Evolutionary conservation across 2,113 vertebrate genomes (phyloP).

Genomic region (Carlito syrichta): DNA sequence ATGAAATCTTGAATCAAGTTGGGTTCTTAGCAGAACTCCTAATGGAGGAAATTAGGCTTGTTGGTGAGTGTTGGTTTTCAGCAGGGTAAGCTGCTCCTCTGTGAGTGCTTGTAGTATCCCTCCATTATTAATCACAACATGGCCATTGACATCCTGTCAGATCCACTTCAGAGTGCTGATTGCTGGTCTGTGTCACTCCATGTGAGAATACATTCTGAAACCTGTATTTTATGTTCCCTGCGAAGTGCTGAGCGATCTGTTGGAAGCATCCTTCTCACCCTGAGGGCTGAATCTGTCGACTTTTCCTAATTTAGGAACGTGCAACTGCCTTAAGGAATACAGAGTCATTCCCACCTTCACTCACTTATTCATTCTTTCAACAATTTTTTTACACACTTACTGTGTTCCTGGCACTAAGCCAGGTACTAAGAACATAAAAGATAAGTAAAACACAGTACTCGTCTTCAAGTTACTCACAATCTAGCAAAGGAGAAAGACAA

Average conservation of each 20-base stretch:
- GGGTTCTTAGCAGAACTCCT: background rate
- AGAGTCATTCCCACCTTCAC: background rate
- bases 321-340: background rate
- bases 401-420: background rate
- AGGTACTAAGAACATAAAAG: background rate
- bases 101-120: background rate
- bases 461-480: background rate
- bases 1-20: background rate
- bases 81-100: background rate
- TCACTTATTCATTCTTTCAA: background rate
- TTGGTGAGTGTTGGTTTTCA: background rate
- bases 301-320: background rate
- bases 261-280: background rate
- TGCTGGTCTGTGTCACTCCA: background rate
- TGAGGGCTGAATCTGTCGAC: background rate
- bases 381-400: background rate
- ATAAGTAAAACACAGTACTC: background rate
- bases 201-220: background rate
- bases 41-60: background rate
- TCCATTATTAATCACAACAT: background rate
- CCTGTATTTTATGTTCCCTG: background rate
- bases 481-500: background rate
- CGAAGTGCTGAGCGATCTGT: background rate
- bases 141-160: background rate
- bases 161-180: background rate